These are phyloP conservation scores for Stenodema calcarata DNA, from an alignment of 2,888 invertebrate species.

Conservation along the genomic window DNA sequence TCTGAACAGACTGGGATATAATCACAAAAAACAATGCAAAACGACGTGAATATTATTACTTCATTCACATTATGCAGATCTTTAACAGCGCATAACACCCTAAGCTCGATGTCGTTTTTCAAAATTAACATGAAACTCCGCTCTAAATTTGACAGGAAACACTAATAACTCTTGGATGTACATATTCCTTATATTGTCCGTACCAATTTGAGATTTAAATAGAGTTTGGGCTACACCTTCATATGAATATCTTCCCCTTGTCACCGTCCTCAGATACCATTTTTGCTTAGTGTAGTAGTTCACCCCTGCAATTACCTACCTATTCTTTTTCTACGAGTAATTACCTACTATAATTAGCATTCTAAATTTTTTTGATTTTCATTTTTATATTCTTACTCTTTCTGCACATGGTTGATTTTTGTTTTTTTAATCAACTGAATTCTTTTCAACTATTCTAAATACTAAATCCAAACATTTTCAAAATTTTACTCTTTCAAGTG, in stretches of 20 bases:
- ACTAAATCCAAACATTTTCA: too few relatives aligned
- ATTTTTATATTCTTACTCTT: neutral
- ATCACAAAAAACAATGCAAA: constrained; percentile 37
- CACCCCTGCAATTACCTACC: neutral
- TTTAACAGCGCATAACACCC: neutral
- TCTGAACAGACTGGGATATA: constrained; percentile 1
- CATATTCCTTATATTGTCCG: neutral
- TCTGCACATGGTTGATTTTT: neutral
- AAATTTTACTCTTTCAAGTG: too few relatives aligned
- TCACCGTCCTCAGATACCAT: neutral
- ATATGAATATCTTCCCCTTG: neutral
- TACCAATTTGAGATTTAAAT: too few relatives aligned
- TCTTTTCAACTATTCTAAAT: too few relatives aligned
- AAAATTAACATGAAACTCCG: neutral
- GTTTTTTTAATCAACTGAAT: too few relatives aligned
- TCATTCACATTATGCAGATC: neutral
- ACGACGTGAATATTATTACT: constrained; percentile 36
- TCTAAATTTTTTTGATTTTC: neutral
- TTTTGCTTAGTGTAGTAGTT: neutral
- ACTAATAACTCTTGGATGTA: neutral
- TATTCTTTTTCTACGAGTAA: too few relatives aligned
- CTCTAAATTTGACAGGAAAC: neutral
- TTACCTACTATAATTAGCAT: too few relatives aligned
- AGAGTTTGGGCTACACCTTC: too few relatives aligned
- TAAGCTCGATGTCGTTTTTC: neutral